These are phyloP conservation scores for Limnephilus rhombicus DNA, from an alignment of 2,888 invertebrate species.

Conservation along the genomic window DNA sequence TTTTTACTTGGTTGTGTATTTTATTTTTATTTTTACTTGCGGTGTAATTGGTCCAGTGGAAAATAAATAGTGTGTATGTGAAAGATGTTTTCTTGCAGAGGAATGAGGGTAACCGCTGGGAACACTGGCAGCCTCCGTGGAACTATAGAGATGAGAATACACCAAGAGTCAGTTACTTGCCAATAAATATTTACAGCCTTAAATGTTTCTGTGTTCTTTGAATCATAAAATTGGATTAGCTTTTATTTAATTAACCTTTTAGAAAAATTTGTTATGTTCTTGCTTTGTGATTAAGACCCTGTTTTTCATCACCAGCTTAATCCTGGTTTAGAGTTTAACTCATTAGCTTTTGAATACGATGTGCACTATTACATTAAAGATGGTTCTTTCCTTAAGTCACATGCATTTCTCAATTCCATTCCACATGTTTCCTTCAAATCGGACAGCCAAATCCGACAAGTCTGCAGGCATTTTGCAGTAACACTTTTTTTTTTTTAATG, in stretches of 20 bases:
- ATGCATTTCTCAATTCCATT: too few relatives aligned
- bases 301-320: neutral
- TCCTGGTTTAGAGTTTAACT: neutral
- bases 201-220: slow-evolving; percentile 17
- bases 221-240: neutral
- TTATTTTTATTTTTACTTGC: too few relatives aligned
- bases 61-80: neutral
- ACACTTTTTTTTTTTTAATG: too few relatives aligned
- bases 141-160: slow-evolving; percentile 61
- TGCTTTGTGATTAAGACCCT: neutral
- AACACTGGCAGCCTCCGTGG: slow-evolving; percentile 64
- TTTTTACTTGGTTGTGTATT: too few relatives aligned
- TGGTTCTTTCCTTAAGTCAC: too few relatives aligned
- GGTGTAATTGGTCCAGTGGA: neutral
- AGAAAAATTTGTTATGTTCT: neutral
- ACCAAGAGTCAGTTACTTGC: slow-evolving; percentile 58
- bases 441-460: too few relatives aligned
- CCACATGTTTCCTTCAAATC: too few relatives aligned
- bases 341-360: too few relatives aligned
- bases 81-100: slow-evolving; percentile 48
- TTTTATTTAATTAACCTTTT: neutral
- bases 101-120: slow-evolving; percentile 51
- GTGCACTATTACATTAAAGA: too few relatives aligned
- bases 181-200: slow-evolving; percentile 16
- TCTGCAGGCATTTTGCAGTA: too few relatives aligned